phyloP scores from a whole-genome alignment of 2,113 vertebrate species.

The Fregata magnificens region DNA sequence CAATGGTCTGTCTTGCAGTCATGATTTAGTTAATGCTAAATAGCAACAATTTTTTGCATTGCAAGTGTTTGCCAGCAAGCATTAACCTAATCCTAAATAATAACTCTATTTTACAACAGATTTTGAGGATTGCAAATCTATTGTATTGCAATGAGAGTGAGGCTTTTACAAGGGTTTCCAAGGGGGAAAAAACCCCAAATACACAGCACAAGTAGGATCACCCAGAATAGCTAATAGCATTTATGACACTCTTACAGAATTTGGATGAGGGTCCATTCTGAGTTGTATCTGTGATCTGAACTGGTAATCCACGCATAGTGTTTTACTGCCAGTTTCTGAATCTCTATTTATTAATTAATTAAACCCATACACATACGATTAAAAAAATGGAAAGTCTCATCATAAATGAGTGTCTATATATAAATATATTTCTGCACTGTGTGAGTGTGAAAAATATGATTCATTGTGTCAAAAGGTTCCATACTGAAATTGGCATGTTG shows the following conservation, averaged over 20 bases:
- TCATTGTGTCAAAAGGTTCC: neutral
- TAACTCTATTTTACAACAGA: neutral
- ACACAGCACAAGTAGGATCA: neutral
- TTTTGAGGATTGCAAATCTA: neutral
- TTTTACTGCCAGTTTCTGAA: neutral
- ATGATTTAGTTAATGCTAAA: neutral
- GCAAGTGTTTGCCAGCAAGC: neutral
- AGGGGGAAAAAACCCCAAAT: neutral
- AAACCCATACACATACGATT: neutral
- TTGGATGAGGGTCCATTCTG: neutral
- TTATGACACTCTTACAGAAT: neutral
- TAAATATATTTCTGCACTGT: neutral
- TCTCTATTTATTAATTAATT: neutral
- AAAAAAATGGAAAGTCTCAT: neutral
- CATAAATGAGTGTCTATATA: neutral
- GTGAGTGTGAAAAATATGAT: neutral
- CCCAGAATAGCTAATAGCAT: neutral
- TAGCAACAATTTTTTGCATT: neutral
- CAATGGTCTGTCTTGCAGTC: neutral
- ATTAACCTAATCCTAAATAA: neutral
- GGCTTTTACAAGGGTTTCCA: neutral
- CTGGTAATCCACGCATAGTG: neutral
- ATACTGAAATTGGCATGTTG: neutral
- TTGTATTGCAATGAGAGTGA: neutral
- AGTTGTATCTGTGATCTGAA: neutral